These are phyloP conservation scores for Athene noctua DNA, from an alignment of 2,113 vertebrate species.

Conservation along the genomic window DNA sequence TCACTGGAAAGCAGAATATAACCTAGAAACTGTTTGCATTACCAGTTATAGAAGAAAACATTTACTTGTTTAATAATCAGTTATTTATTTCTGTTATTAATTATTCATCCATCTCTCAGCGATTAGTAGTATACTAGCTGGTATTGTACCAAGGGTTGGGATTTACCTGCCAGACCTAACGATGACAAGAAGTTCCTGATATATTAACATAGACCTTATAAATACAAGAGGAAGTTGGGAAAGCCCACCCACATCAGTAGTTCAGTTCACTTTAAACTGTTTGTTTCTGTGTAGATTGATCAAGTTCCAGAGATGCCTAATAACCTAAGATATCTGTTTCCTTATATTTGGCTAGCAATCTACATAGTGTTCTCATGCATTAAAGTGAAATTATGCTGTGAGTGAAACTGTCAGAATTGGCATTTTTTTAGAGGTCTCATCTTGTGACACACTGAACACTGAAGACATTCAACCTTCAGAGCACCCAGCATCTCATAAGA, in stretches of 20 bases:
- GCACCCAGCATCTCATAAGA: background rate
- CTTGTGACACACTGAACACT: background rate
- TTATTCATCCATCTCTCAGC: conserved; percentile 54
- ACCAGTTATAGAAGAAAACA: conserved; percentile 57
- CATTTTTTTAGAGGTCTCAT: background rate
- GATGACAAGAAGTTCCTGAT: background rate
- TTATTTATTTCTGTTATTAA: conserved; percentile 66
- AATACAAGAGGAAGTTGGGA: background rate
- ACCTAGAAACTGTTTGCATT: conserved; percentile 46
- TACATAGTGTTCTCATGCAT: background rate
- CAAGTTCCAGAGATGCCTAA: background rate
- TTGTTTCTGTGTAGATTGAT: background rate
- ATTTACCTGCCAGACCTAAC: conserved; percentile 22
- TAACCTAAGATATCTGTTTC: background rate
- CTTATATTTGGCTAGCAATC: background rate
- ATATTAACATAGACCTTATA: background rate
- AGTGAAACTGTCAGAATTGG: background rate
- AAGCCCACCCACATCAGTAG: background rate
- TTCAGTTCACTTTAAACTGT: background rate
- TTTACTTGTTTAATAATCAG: conserved; percentile 66
- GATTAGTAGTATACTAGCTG: background rate
- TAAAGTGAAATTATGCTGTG: background rate
- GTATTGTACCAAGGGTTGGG: background rate
- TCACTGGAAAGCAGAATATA: conserved; percentile 32
- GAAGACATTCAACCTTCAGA: background rate